Conservation (phyloP, 2,113 vertebrate species). For the Tachysurus fulvidraco region DNA sequence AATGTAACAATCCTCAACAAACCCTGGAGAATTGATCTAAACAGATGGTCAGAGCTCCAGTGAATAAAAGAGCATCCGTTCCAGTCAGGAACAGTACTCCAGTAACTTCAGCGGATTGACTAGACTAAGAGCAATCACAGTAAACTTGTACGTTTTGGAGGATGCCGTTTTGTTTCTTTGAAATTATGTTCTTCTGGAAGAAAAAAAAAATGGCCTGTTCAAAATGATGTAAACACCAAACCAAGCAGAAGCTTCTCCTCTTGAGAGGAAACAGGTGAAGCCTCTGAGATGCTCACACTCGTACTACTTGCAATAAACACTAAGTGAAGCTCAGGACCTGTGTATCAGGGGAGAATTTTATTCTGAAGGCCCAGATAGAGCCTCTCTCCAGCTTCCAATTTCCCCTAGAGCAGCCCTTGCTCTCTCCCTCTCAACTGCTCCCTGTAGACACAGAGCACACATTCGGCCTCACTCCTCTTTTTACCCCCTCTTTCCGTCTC, state of each 20-base stretch:
- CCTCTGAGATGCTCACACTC: neutral
- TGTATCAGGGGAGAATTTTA: slow-evolving; percentile 50
- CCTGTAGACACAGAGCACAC: slow-evolving; percentile 48
- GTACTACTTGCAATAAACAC: slow-evolving; percentile 18
- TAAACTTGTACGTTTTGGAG: slow-evolving; percentile 8
- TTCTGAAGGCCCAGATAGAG: slow-evolving; percentile 33
- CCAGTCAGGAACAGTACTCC: neutral
- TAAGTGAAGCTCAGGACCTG: slow-evolving; percentile 26
- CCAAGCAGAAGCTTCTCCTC: neutral
- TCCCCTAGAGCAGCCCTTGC: slow-evolving; percentile 44
- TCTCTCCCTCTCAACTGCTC: slow-evolving; percentile 48
- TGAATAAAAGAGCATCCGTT: slow-evolving; percentile 2
- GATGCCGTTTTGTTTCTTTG: slow-evolving; percentile 18
- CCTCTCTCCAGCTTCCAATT: slow-evolving; percentile 19
- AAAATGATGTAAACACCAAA: slow-evolving; percentile 17
- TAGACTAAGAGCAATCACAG: slow-evolving; percentile 3
- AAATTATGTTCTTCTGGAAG: neutral
- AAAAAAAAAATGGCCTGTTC: neutral
- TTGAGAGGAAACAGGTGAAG: neutral
- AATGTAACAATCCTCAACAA: slow-evolving; percentile 24
- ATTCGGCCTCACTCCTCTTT: slow-evolving; percentile 38
- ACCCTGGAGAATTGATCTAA: slow-evolving; percentile 25
- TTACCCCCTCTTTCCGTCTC: slow-evolving; percentile 51
- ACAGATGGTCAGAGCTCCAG: slow-evolving; percentile 26
- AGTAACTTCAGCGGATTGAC: slow-evolving; percentile 12